Conservation (phyloP, 1,140 invertebrate genomes). For the Phenacoccus solenopsis region DNA sequence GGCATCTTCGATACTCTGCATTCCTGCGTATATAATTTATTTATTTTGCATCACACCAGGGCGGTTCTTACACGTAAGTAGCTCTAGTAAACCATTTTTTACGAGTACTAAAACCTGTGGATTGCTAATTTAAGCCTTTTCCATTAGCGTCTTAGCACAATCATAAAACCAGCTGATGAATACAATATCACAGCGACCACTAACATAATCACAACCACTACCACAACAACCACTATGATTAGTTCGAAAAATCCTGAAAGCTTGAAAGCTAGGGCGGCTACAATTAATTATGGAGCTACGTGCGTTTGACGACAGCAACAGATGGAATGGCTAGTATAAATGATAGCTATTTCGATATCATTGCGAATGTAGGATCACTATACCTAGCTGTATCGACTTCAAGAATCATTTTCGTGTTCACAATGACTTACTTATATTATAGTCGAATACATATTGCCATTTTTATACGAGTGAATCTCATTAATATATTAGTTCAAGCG, state of each 20-base stretch:
- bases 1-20: conserved; percentile 54
- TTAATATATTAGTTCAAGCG: not conserved
- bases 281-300: conserved; percentile 1
- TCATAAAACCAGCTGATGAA: not conserved
- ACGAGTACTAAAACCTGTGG: too few relatives aligned
- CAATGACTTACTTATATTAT: not conserved
- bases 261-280: not conserved
- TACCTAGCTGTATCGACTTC: not conserved
- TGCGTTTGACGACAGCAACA: conserved; percentile 7
- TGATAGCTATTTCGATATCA: not conserved
- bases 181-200: conserved; percentile 1
- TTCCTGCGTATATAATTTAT: conserved; percentile 51
- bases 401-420: conserved; percentile 7
- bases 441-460: not conserved
- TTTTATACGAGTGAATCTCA: not conserved
- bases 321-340: conserved; percentile 4
- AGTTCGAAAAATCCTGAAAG: not conserved
- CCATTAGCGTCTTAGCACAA: not conserved
- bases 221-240: not conserved
- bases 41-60: conserved; percentile 42
- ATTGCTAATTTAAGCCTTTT: not conserved
- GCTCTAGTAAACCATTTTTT: too few relatives aligned
- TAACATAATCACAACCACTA: not conserved
- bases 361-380: not conserved
- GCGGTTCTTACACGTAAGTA: conserved; percentile 36